Base-by-base conservation (phyloP, 1,140 invertebrate species). In the Monochamus saltuarius region DNA sequence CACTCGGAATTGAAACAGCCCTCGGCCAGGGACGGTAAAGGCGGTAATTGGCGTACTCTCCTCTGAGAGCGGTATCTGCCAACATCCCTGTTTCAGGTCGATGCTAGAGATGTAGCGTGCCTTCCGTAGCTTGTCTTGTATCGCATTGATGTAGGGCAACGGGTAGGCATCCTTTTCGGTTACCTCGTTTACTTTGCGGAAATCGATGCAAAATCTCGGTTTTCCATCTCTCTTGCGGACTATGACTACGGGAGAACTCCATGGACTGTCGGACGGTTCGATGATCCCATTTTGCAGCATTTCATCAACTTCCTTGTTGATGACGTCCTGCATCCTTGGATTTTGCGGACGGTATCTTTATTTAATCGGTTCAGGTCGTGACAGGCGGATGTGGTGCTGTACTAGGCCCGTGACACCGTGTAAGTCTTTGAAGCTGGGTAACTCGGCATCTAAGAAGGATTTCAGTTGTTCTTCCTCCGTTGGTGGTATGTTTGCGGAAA, bases 1-100 rank as follows among this genome's bases (percentile, higher is more conserved):
- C n/a, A n/a, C n/a, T n/a, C n/a, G 62, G 57, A 79, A 82, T 13
- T 77, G 70, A 54, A 64, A 81, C 0, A 76, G 64, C 1, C 75
- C 75, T 52, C 68, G 73, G 4, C 73, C 69, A 0, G 72, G 72
- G 0, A 76, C 73, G 2, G 75, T 69, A 52, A 82, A 82, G 0
- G 77, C 79, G 0, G 80, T 83, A 22, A 76, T 74, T 19, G 73
- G 65, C 38, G 59, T 65, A 34, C 63, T 70, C 0, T 17, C 40
- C 6, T 65, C 51, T 0, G 60, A 59, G 9, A 79, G 0, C 0
- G 67, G 65, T 0, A 78, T 68, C 40, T 80, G 72, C 58, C 63
- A 72, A 58, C 64, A 76, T 2, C 64, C 68, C 11, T 58, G 60
- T 22, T 59, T 64, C 7, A 77, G 38, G 64, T 77, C 74, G 8